A percentile compares a stretch with the other conserved stretches of the same genome.
phyloP scores from a whole-genome alignment of 2,888 invertebrate genomes.

The Camponotus fellah region DNA sequence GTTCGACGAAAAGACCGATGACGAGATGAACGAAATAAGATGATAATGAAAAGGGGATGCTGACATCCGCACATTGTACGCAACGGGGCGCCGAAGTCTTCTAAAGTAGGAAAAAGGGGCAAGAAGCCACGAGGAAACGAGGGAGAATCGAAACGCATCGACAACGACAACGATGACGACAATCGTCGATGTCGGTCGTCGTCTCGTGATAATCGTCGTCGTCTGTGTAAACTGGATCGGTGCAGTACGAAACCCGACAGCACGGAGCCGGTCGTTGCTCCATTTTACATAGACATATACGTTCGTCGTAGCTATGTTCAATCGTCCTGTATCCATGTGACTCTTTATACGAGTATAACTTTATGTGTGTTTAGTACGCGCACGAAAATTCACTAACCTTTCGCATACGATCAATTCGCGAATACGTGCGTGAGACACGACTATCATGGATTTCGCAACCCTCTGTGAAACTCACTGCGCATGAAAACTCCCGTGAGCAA shows the following conservation, averaged over 20 bases:
- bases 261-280: slow-evolving; percentile 84
- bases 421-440: slow-evolving; percentile 1
- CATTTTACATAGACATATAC: slow-evolving; percentile 75
- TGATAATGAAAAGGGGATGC: slow-evolving; percentile 4
- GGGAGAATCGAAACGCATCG: slow-evolving; percentile 48
- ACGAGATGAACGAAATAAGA: slow-evolving; percentile 57
- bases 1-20: slow-evolving; percentile 49
- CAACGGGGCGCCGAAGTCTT: slow-evolving; percentile 61
- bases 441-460: slow-evolving; percentile 24
- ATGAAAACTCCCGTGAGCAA: not conserved
- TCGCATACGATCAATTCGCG: not conserved
- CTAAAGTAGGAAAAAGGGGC: slow-evolving; percentile 32
- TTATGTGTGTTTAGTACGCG: not conserved
- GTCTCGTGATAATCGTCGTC: slow-evolving; percentile 45
- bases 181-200: slow-evolving; percentile 46
- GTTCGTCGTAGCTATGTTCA: not conserved
- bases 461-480: not conserved
- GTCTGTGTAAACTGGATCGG: slow-evolving; percentile 74
- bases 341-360: not conserved
- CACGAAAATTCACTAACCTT: slow-evolving; percentile 39
- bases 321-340: not conserved
- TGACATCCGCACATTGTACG: slow-evolving; percentile 14
- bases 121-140: slow-evolving; percentile 36
- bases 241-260: slow-evolving; percentile 80
- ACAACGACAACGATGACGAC: slow-evolving; percentile 30